Base-by-base conservation (phyloP, 2,113 vertebrate genomes). In the Cichladusa arquata region DNA sequence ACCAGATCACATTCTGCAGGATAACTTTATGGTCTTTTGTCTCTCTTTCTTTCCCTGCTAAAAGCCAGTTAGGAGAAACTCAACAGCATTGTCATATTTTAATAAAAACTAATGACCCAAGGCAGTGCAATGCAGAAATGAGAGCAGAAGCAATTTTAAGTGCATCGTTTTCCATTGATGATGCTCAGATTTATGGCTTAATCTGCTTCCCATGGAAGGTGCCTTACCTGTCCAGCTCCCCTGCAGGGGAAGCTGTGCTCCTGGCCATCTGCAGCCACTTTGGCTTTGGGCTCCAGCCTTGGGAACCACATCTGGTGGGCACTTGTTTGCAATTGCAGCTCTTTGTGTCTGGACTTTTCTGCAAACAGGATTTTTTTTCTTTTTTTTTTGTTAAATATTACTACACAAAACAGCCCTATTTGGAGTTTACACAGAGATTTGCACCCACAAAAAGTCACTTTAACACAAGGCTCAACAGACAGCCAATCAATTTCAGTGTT, bases 61-160 rank as follows among this genome's bases (percentile, higher is more conserved):
- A 83, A 66, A 94, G 51, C 82, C 81, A n/a, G 82, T 67, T 34
- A 81, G 71, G 69, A 67, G 44, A 64, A 56, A 4, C 71, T 92
- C 51, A 29, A 44, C 74, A 94, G 56, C 84, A 70, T 9, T 83
- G 85, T 74, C 88, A 44, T 53, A 70, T 93, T 91, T 95, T 94
- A 96, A 96, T 94, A 94, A 95, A 97, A 96, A 74, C 90, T 90
- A 94, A 96, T 42, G 92, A 70, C 40, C 90, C 85, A 56, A 26
- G 29, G 1, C 71, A 11, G 45, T 36, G 34, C 83, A 62, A 40
- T 34, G 64, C 56, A 90, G 93, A 57, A 90, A 85, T 2, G 66
- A 23, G 56, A 86, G 61, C 44, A 86, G 81, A 11, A 81, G 51
- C 71, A 67, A 78, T 83, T 92, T 71, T 14, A 73, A 71, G 85